These are phyloP conservation scores for Leptopilina syphax DNA, from an alignment of 2,888 invertebrate species.

Conservation along the genomic window DNA sequence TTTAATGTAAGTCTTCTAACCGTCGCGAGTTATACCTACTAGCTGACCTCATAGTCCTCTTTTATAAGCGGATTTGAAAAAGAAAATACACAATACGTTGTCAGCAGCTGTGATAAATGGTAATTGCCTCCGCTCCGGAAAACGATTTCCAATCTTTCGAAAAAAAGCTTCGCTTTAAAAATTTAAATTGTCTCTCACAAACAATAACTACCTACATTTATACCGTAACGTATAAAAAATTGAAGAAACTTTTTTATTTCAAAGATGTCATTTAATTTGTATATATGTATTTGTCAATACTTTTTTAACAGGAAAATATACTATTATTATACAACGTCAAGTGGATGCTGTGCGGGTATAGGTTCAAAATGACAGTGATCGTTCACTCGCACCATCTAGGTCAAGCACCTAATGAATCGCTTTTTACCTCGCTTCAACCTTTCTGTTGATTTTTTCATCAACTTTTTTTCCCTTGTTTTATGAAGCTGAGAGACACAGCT, in stretches of 20 bases:
- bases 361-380: constrained; percentile 12
- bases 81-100: constrained; percentile 23
- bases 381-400: constrained; percentile 24
- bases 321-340: neutral
- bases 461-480: neutral
- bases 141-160: neutral
- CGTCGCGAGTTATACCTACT: neutral
- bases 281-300: neutral
- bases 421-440: constrained; percentile 12
- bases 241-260: too few species aligned
- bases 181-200: neutral
- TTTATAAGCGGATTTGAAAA: constrained; percentile 6
- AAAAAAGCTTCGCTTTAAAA: neutral
- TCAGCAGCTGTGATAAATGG: constrained; percentile 24
- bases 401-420: constrained; percentile 27
- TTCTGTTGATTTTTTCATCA: neutral
- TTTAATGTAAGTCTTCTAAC: too few species aligned
- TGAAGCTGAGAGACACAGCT: constrained; percentile 22
- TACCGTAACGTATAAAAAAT: too few species aligned
- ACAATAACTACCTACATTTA: neutral
- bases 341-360: neutral
- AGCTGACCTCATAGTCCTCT: constrained; percentile 6
- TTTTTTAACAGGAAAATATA: neutral
- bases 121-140: neutral
- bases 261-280: too few species aligned